Percentiles rank a stretch among this genome's conserved stretches.
phyloP scores from a whole-genome alignment of 2,797 vertebrate species.

The Phataginus tetradactyla region DNA sequence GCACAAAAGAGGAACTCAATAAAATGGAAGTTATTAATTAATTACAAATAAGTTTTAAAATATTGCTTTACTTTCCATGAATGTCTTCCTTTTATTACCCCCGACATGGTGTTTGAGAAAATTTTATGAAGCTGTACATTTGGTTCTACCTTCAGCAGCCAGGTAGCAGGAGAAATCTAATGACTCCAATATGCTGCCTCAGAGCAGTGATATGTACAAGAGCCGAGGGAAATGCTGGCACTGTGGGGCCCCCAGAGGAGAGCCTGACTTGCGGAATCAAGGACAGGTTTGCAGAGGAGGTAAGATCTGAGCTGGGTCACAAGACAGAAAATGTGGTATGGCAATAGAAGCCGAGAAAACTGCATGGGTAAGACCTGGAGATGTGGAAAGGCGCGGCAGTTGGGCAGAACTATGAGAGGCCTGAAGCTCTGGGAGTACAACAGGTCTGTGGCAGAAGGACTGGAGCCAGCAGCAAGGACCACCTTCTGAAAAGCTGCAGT shows the following conservation, averaged over 20 bases:
- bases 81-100: neutral
- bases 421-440: rapidly evolving
- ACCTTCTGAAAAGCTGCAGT: neutral
- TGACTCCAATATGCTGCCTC: neutral
- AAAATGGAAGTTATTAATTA: neutral
- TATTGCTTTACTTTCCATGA: neutral
- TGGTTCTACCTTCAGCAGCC: neutral
- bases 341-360: neutral
- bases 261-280: neutral
- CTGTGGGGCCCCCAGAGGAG: neutral
- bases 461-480: neutral
- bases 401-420: neutral
- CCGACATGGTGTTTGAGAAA: neutral
- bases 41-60: neutral
- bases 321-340: neutral
- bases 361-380: rapidly evolving
- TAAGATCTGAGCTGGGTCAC: neutral
- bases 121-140: neutral
- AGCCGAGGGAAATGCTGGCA: neutral
- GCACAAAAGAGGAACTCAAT: neutral
- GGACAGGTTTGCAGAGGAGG: neutral
- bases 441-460: neutral
- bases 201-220: too few relatives aligned
- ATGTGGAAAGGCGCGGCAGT: neutral
- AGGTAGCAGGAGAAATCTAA: neutral